Evolutionary conservation across 2,113 vertebrate genomes (phyloP), one percentile per base, ranked within the genome.

Genomic region (Rhineura floridana): DNA sequence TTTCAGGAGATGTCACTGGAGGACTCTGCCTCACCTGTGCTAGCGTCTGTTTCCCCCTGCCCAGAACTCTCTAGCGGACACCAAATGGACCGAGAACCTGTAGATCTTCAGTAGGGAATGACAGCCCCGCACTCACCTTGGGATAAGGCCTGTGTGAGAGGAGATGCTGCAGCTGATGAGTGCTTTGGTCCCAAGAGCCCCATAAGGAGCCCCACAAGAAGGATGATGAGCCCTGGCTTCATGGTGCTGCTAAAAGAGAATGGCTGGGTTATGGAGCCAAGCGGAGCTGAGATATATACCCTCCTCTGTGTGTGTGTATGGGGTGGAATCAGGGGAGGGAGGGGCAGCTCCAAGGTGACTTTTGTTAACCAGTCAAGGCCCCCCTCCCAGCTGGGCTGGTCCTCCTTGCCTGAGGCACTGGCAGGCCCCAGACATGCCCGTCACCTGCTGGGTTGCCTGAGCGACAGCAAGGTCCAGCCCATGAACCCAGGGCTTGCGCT

Each of bases 101-200:
- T 25, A 11, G 42, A 46, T 23, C 44, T 76, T 23, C 10, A 1
- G 23, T 2, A 39, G 69, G 69, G n/a, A 72, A 12, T n/a, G n/a
- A 17, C 15, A 11, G 39, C 25, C 17, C 33, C 36, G 36, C 76
- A 59, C 86, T 87, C 65, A 81, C 86, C 86, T 42, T 1, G 5
- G 0, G 2, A 28, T 6, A 17, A 3, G 44, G 81, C 3, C 13
- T 48, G 19, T 21, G 0, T 2, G 2, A 21, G 17, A 21, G 59
- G 44, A 39, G 12, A 1, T 15, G n/a, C 42, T 3, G 77, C 46
- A 2, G 65, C 25, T 0, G 46, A 25, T 1, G 82, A 23, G 9
- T n/a, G 28, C 21, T 33, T 10, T 12, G 77, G 33, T 3, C 28
- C 77, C 25, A 87, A n/a, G n/a, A 80, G 77, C 4, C 15, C 65